Base-by-base conservation (phyloP, 2,797 vertebrate species). In the Parauchenoglanis ngamensis region DNA sequence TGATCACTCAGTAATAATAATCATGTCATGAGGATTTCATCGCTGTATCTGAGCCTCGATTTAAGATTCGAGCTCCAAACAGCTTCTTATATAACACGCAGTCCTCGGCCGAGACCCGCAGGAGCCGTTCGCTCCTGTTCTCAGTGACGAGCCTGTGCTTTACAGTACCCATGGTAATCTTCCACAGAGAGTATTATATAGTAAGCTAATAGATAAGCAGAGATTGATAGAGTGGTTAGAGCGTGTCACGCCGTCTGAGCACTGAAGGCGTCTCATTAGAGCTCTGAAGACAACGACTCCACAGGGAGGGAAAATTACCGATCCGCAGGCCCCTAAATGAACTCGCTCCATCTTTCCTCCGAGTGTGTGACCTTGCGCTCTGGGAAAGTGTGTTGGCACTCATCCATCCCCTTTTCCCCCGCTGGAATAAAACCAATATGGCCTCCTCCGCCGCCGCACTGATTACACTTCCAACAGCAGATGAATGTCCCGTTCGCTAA, bases 401-500 rank as follows among this genome's bases (percentile, higher is more conserved):
- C 52, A 87, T 90, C 90, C 92, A 89, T 87, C 67, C 84, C 31
- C 77, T 86, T 46, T 49, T 87, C 77, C 35, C 85, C 77, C 76
- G 85, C 72, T 82, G 87, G 87, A 83, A 92, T 89, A 88, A 88
- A 91, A 90, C 89, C 89, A 89, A 91, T 84, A 88, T 85, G 82
- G 85, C 82, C 83, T 85, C 88, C 89, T 83, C 70, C 68, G 84
- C 88, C 77, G 65, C 25, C 46, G 72, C 90, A 92, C 85, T 92
- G 89, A 93, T 93, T 93, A 92, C 90, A 92, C 90, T 93, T 93
- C 84, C 89, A 90, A 85, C 87, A 89, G 86, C 91, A 92, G 91
- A 94, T 92, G 89, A 92, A 92, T 92, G 89, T 76, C 76, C 84
- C 23, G 35, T 85, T 87, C 40, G 28, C 79, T 89, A 76, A 75